Conservation (phyloP, 2,888 invertebrate species). For the Tipula lateralis region DNA sequence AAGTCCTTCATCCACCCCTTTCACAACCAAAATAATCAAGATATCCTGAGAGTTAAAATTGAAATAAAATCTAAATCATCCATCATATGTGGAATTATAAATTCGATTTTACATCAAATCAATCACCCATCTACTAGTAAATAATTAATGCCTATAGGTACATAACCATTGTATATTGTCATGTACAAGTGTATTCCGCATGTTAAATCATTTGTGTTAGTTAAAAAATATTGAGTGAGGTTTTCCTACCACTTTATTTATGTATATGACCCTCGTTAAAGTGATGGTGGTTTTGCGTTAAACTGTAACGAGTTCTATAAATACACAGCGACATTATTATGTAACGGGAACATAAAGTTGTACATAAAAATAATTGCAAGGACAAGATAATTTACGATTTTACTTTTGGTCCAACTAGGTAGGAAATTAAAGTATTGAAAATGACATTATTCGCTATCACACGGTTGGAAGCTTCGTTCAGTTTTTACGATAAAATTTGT, state of each 20-base stretch:
- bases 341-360: neutral
- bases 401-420: neutral
- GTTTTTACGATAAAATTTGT: too few relatives aligned
- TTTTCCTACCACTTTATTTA: neutral
- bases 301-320: neutral
- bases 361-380: neutral
- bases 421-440: too few relatives aligned
- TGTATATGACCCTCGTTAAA: neutral
- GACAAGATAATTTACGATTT: neutral
- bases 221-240: neutral
- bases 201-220: neutral
- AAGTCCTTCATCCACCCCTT: too few relatives aligned
- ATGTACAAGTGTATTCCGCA: neutral
- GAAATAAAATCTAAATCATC: neutral
- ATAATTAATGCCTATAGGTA: neutral
- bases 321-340: conserved; percentile 12
- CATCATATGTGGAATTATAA: neutral
- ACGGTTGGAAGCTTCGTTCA: too few relatives aligned
- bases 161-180: neutral
- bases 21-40: neutral
- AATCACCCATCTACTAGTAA: too few relatives aligned
- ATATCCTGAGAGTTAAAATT: neutral
- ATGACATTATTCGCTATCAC: too few relatives aligned
- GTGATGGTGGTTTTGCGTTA: neutral
- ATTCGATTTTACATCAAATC: neutral